Evolutionary conservation across 2,797 vertebrate species (phyloP).

Genomic region (Smutsia gigantea): DNA sequence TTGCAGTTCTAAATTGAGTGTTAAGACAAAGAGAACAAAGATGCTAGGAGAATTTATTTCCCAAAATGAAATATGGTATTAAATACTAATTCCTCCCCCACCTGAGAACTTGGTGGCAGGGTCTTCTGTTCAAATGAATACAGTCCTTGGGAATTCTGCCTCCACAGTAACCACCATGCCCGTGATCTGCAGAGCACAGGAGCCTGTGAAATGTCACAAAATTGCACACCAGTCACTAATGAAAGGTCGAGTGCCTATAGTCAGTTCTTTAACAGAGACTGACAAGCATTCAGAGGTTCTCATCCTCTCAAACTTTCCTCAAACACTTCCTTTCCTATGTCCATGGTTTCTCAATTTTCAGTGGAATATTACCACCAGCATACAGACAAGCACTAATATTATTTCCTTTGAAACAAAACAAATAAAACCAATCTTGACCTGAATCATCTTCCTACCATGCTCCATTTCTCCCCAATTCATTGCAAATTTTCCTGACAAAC

Average conservation of each 20-base stretch:
- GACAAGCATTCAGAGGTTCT: constrained; percentile 8
- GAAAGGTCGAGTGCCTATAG: neutral
- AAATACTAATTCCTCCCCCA: neutral
- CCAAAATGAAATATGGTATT: neutral
- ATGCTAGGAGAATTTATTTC: neutral
- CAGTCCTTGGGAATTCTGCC: neutral
- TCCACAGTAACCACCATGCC: constrained; percentile 34
- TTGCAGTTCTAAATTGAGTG: neutral
- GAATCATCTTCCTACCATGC: neutral
- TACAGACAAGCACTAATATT: neutral
- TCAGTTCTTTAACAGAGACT: neutral
- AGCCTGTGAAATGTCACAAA: too few relatives aligned
- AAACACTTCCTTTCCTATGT: neutral
- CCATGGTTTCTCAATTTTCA: neutral
- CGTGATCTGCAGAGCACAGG: neutral
- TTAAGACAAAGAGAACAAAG: neutral
- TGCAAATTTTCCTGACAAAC: neutral
- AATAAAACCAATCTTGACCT: neutral
- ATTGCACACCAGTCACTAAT: neutral
- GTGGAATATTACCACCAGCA: neutral
- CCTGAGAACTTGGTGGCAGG: too few relatives aligned
- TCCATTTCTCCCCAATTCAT: neutral
- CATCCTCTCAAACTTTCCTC: neutral
- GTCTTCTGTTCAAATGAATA: neutral
- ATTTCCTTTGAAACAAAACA: neutral